These are phyloP conservation scores for Chionomys nivalis DNA, from an alignment of 2,113 vertebrate species.

Conservation along the genomic window DNA sequence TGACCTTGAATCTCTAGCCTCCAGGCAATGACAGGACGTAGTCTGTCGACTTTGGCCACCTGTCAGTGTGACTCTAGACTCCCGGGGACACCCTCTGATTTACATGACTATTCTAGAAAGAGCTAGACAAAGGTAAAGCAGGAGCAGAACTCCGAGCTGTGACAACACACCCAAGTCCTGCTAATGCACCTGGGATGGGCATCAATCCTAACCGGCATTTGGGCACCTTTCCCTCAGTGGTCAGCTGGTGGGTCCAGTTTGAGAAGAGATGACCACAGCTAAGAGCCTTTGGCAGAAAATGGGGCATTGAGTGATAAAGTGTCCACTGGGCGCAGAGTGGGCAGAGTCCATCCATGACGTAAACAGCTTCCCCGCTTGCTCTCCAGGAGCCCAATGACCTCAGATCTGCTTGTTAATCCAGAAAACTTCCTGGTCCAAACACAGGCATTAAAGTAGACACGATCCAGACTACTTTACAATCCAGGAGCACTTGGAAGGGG, in stretches of 20 bases:
- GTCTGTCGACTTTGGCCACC: no score
- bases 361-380: neutral
- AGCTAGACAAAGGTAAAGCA: neutral
- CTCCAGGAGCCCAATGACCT: neutral
- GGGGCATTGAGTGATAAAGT: neutral
- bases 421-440: slow-evolving; percentile 30
- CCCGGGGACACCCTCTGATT: no score
- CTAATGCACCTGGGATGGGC: neutral
- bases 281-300: neutral
- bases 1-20: neutral
- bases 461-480: slow-evolving; percentile 3
- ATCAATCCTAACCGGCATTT: neutral
- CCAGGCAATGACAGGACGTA: no score
- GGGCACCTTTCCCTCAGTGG: neutral
- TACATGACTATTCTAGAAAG: neutral
- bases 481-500: neutral
- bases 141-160: no score
- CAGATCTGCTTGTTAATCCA: neutral
- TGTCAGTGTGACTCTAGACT: neutral
- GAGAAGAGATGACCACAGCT: neutral
- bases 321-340: neutral
- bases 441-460: slow-evolving; percentile 60
- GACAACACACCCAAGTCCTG: neutral
- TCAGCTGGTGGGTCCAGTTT: neutral
- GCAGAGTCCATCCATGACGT: fast-evolving